Conservation (phyloP, 2,888 invertebrate genomes). For the Graphium colonna region DNA sequence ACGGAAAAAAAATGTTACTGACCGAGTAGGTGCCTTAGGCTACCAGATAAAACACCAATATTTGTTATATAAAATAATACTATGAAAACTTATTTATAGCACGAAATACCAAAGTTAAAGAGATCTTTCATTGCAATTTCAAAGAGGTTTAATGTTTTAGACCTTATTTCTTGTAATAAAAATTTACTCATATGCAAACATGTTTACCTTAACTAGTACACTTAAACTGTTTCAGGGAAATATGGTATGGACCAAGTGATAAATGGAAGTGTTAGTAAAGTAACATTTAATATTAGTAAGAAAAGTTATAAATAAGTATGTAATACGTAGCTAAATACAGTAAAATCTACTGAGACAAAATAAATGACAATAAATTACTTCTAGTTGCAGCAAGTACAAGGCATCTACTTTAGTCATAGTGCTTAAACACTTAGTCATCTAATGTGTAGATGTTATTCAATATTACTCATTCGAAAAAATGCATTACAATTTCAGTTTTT, state of each 20-base stretch:
- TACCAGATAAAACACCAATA: conserved; percentile 17
- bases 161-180: not conserved
- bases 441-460: not conserved
- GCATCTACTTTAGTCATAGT: not conserved
- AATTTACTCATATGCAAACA: not conserved
- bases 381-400: not conserved
- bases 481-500: too few relatives aligned
- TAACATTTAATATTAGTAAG: not conserved
- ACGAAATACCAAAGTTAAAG: conserved; percentile 1
- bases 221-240: not conserved
- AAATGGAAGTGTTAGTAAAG: not conserved
- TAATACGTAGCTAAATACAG: not conserved
- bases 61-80: conserved; percentile 1
- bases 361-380: conserved; percentile 15
- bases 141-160: not conserved
- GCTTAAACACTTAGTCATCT: not conserved
- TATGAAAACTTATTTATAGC: not conserved
- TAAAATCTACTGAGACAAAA: not conserved
- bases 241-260: conserved; percentile 20
- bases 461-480: too few relatives aligned
- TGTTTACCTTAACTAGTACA: conserved; percentile 3
- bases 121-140: not conserved
- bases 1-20: not conserved
- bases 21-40: conserved; percentile 18
- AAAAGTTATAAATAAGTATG: not conserved